phyloP scores from a whole-genome alignment of 2,888 invertebrate genomes.

The Lottia scabra region DNA sequence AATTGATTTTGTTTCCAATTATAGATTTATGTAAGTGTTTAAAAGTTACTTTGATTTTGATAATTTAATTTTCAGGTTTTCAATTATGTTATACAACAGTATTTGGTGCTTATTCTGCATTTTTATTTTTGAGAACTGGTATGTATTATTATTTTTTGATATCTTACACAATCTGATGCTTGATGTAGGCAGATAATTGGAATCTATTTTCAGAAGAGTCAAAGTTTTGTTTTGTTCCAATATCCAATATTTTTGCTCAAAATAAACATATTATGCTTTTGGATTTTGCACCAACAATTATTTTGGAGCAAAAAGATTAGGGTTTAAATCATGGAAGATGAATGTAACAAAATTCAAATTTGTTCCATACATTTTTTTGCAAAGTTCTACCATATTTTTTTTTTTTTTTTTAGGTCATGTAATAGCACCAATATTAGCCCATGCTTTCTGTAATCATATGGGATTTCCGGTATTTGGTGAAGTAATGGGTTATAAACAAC shows the following conservation, averaged over 20 bases:
- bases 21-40: too few relatives aligned
- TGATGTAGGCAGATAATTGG: too few relatives aligned
- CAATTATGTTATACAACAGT: slow-evolving; percentile 92
- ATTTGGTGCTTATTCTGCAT: slow-evolving; percentile 96
- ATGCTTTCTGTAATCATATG: slow-evolving; percentile 97
- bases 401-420: slow-evolving; percentile 76
- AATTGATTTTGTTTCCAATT: too few relatives aligned
- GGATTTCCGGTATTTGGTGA: slow-evolving; percentile 91
- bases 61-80: slow-evolving; percentile 72
- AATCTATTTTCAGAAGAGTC: too few relatives aligned
- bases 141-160: slow-evolving; percentile 17
- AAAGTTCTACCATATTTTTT: background rate
- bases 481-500: slow-evolving; percentile 74
- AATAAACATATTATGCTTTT: background rate
- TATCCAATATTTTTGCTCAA: too few relatives aligned
- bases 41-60: too few relatives aligned
- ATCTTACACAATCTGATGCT: too few relatives aligned
- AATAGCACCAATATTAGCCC: slow-evolving; percentile 86
- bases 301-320: background rate
- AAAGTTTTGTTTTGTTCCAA: too few relatives aligned
- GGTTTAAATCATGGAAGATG: too few relatives aligned
- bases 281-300: background rate
- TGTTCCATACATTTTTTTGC: background rate
- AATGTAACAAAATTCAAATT: background rate
- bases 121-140: slow-evolving; percentile 88